phyloP scores from a whole-genome alignment of 2,113 vertebrate species.

The Ellobius talpinus region DNA sequence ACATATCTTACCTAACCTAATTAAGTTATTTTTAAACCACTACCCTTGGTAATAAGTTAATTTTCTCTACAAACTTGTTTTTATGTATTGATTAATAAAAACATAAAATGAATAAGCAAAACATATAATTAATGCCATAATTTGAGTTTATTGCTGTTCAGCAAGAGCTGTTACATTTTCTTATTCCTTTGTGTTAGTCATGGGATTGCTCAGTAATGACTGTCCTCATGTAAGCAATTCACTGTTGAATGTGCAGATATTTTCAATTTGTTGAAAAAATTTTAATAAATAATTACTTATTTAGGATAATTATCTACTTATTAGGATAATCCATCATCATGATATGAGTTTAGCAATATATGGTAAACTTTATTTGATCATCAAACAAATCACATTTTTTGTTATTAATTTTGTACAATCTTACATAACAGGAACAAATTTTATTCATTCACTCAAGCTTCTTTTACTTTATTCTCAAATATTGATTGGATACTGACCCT shows the following conservation, averaged over 20 bases:
- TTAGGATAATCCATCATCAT: neutral
- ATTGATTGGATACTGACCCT: neutral
- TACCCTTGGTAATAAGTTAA: no score
- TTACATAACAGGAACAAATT: neutral
- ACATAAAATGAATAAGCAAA: no score
- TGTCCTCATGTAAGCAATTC: neutral
- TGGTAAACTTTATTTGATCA: neutral
- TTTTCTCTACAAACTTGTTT: no score
- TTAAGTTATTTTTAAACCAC: no score
- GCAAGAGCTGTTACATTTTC: no score
- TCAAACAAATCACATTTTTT: neutral
- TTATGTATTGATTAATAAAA: no score
- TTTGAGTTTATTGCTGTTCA: no score
- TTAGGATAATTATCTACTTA: neutral
- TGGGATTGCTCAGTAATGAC: neutral
- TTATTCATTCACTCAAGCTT: neutral
- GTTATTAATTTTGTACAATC: neutral
- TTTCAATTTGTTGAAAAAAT: neutral
- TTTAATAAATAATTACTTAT: neutral
- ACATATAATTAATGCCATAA: no score
- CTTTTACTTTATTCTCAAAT: neutral
- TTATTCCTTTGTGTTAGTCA: no score
- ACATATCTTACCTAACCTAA: no score
- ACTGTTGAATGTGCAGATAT: neutral
- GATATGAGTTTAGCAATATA: neutral